Conservation (phyloP, 30 jellyfish, hydroid and myxozoan species). For the Mastigias papua region DNA sequence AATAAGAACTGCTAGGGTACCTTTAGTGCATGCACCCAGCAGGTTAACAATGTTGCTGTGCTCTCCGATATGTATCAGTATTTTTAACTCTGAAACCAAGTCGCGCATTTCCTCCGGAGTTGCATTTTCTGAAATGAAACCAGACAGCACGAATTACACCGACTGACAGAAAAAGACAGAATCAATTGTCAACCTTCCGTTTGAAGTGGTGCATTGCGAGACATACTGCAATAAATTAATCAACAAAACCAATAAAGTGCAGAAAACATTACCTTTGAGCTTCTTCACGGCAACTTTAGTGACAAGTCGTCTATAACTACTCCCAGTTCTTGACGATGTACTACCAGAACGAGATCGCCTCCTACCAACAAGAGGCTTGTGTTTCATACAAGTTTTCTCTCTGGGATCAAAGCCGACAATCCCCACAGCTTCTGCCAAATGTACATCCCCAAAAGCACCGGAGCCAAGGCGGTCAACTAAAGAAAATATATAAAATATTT, state of each 20-base stretch:
- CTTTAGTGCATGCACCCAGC: slow-evolving; percentile 98
- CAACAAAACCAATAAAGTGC: too few relatives aligned
- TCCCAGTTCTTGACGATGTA: slow-evolving; percentile 68
- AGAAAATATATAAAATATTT: background rate
- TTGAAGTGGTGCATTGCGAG: too few relatives aligned
- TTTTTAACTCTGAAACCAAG: slow-evolving; percentile 92
- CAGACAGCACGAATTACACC: background rate
- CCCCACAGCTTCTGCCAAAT: slow-evolving; percentile 96
- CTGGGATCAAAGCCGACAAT: slow-evolving; percentile 87
- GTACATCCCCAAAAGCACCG: slow-evolving; percentile 98
- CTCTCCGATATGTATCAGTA: slow-evolving; percentile 93
- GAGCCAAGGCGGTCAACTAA: slow-evolving; percentile 90
- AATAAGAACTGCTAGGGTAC: slow-evolving; percentile 5
- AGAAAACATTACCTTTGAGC: slow-evolving; percentile 99
- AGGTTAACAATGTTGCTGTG: slow-evolving; percentile 91
- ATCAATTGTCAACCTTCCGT: too few relatives aligned
- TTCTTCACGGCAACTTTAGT: slow-evolving; percentile 93
- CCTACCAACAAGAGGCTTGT: slow-evolving; percentile 81
- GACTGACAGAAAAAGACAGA: too few relatives aligned
- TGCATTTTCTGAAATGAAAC: slow-evolving; percentile 84
- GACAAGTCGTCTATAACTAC: slow-evolving; percentile 68
- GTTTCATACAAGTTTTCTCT: slow-evolving; percentile 82
- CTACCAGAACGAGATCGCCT: slow-evolving; percentile 83
- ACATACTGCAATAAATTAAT: too few relatives aligned
- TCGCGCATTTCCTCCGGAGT: slow-evolving; percentile 94